phyloP scores from a whole-genome alignment of 2,797 vertebrate genomes.

The Parauchenoglanis ngamensis region DNA sequence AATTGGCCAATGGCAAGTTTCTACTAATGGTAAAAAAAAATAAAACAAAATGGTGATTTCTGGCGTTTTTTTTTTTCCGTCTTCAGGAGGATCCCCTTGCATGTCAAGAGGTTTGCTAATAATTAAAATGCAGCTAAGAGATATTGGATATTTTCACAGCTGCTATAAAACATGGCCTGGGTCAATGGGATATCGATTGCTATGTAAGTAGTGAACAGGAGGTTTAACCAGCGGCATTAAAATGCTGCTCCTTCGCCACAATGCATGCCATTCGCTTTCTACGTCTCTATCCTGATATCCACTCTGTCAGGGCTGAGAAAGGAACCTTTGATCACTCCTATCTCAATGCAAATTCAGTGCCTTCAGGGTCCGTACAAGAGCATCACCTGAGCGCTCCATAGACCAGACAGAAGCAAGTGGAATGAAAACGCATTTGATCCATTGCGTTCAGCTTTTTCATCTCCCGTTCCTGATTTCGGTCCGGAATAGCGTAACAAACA shows the following conservation, averaged over 20 bases:
- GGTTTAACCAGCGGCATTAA: constrained; percentile 5
- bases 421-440: constrained; percentile 31
- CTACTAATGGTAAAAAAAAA: neutral
- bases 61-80: neutral
- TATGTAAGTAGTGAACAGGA: constrained; percentile 4
- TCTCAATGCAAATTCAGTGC: constrained; percentile 38
- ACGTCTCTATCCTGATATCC: constrained; percentile 15
- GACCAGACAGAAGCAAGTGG: constrained; percentile 19
- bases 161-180: neutral
- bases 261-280: neutral
- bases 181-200: constrained; percentile 4
- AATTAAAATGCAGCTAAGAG: constrained; percentile 8
- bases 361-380: constrained; percentile 26
- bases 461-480: constrained; percentile 29
- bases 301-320: constrained; percentile 26
- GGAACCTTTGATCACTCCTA: constrained; percentile 39
- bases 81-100: neutral
- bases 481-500: constrained; percentile 18
- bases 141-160: neutral
- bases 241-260: neutral
- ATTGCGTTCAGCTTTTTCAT: constrained; percentile 20
- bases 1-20: neutral
- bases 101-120: neutral
- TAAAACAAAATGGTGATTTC: neutral
- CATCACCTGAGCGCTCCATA: constrained; percentile 31